phyloP scores from a whole-genome alignment of 1,140 invertebrate species.

The Pemphigus obesinymphae region DNA sequence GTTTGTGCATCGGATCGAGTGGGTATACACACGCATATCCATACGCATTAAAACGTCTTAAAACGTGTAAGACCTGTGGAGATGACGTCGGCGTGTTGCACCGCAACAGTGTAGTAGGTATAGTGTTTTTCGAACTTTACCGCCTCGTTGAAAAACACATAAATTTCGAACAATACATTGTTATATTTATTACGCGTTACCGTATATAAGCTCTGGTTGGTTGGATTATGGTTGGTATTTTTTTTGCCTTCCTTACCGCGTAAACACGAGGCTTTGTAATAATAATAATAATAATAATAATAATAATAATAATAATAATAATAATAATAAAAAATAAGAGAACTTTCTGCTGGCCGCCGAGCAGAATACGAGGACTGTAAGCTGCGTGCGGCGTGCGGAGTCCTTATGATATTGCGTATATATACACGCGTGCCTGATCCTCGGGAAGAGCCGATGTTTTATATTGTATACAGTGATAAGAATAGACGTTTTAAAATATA shows the following conservation, averaged over 20 bases:
- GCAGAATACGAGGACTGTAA: background rate
- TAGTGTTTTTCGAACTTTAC: conserved; percentile 20
- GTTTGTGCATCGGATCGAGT: background rate
- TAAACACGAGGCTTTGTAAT: background rate
- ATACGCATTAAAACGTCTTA: background rate
- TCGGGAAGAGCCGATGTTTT: background rate
- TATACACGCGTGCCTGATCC: background rate
- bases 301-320: conserved; percentile 19
- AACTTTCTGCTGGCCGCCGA: background rate
- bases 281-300: conserved; percentile 24
- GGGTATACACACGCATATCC: too few species aligned
- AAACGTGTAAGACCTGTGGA: background rate
- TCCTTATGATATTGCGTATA: background rate
- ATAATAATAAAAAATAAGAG: conserved; percentile 8
- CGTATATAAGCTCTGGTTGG: conserved; percentile 4
- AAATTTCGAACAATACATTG: conserved; percentile 19
- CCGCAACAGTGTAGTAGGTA: too few species aligned
- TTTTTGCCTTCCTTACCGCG: background rate
- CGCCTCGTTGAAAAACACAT: conserved; percentile 30
- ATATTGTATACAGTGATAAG: too few species aligned
- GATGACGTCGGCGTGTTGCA: background rate
- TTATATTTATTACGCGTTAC: conserved; percentile 32
- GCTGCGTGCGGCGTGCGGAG: background rate
- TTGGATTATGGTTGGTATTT: conserved; percentile 11
- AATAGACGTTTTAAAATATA: background rate